Evolutionary conservation across 2,113 vertebrate species (phyloP), one percentile per base, ranked within the genome.

Genomic region (Donacobius atricapilla): DNA sequence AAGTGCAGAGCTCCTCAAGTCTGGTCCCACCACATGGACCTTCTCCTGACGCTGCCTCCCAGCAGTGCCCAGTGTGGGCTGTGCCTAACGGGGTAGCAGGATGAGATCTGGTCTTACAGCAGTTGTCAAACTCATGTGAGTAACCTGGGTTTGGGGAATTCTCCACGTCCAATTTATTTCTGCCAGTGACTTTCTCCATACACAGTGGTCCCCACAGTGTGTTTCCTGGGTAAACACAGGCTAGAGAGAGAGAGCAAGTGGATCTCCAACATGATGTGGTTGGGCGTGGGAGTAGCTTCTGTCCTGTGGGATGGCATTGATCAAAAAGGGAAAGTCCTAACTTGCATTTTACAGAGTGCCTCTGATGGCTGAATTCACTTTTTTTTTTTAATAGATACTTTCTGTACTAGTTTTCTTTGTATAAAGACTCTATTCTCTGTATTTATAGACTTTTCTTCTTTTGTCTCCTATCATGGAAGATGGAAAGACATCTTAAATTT

Each of bases 41-140:
- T 64, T 71, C 56, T 90, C 30, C 60, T 69, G 35, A 68, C 15
- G 22, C 24, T 37, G 12, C 2, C 1, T 56, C 65, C 60, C 56
- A 33, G 7, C 27, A 35, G 16, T 18, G 4, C 15, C 7, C 0
- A 0, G 8, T 0, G 1, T 4, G 15, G 53, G 39, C 57, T 44
- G 65, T 21, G 63, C 44, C 50, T 70, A 7, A 31, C 18, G 25
- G 30, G 30, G 45, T 2, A 1, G 17, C 28, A 71, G 22, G 53
- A 11, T 76, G 40, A 87, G 61, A 24, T 44, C 20, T 68, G 30
- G 3, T 76, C 53, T 57, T 87, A 13, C 1, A 48, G 64, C 23
- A 31, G 15, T 15, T 42, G 25, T 65, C 31, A 40, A 31, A 48
- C 57, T 70, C 15, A 2, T 2, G 7, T 51, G 25, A 37, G 22